phyloP scores from a whole-genome alignment of 2,888 invertebrate genomes.

The Aporophyla lueneburgensis region DNA sequence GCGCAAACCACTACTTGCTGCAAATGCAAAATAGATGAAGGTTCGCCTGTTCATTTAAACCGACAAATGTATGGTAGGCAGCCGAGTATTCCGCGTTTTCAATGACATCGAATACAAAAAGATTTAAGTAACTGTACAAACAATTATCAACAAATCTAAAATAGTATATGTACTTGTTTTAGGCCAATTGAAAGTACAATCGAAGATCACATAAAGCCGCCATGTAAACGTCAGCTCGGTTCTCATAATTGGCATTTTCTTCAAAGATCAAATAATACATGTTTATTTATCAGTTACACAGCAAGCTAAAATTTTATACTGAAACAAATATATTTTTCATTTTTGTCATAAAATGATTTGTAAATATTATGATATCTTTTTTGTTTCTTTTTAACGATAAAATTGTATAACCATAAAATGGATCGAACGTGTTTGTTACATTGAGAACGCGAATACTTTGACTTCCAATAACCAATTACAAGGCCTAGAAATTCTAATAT shows the following conservation, averaged over 20 bases:
- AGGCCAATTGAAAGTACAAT: constrained; percentile 1
- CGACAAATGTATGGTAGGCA: no score
- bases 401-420: constrained; percentile 2
- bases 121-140: constrained; percentile 27
- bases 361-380: constrained; percentile 24
- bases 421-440: constrained; percentile 11
- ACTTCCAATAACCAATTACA: constrained; percentile 8
- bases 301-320: constrained; percentile 4
- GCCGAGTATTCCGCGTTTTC: constrained; percentile 33
- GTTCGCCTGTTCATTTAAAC: background rate
- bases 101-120: constrained; percentile 8
- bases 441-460: constrained; percentile 38
- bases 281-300: background rate
- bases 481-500: constrained; percentile 37
- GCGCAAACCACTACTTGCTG: background rate
- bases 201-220: background rate
- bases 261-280: background rate
- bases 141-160: background rate
- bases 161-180: background rate
- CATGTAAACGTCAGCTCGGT: background rate
- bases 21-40: background rate
- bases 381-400: constrained; percentile 3
- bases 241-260: background rate
- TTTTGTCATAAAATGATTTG: constrained; percentile 36
- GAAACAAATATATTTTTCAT: background rate